A percentile compares a stretch with the other conserved stretches of the same genome.
Conservation (phyloP, 1,140 invertebrate genomes). For the Trichogramma pretiosum region DNA sequence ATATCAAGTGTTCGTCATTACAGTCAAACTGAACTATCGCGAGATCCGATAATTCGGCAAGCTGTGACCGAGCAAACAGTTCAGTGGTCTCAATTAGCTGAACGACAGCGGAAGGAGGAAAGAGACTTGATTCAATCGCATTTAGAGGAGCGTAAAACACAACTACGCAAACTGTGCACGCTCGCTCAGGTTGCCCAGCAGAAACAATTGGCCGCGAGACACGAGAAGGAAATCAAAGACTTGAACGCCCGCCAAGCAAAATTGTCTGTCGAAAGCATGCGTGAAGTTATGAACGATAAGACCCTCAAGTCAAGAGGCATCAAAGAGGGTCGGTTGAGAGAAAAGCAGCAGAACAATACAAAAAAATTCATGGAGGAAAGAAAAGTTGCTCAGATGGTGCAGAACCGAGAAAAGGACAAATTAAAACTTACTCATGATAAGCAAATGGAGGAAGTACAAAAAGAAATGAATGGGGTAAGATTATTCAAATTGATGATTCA, state of each 20-base stretch:
- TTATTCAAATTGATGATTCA: slow-evolving; percentile 11
- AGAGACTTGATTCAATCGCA: slow-evolving; percentile 78
- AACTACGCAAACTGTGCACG: slow-evolving; percentile 78
- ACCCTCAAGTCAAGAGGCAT: slow-evolving; percentile 95
- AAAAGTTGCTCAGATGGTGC: slow-evolving; percentile 79
- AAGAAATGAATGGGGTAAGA: slow-evolving; percentile 85
- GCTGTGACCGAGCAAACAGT: slow-evolving; percentile 82
- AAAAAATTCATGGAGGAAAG: slow-evolving; percentile 98
- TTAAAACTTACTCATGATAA: slow-evolving; percentile 86
- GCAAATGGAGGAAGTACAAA: slow-evolving; percentile 80
- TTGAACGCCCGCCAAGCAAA: slow-evolving; percentile 93
- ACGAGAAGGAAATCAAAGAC: slow-evolving; percentile 92
- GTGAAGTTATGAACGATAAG: slow-evolving; percentile 92
- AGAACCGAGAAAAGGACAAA: slow-evolving; percentile 88
- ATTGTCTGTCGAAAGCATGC: slow-evolving; percentile 91
- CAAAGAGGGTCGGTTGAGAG: slow-evolving; percentile 82
- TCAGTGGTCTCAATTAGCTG: slow-evolving; percentile 88
- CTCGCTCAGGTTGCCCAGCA: slow-evolving; percentile 77
- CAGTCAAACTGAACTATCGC: slow-evolving; percentile 71
- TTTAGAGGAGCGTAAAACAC: slow-evolving; percentile 74
- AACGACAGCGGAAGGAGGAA: slow-evolving; percentile 83
- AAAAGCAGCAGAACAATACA: slow-evolving; percentile 98
- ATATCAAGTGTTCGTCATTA: slow-evolving; percentile 18
- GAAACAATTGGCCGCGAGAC: slow-evolving; percentile 80
- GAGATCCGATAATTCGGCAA: slow-evolving; percentile 68